phyloP scores from a whole-genome alignment of 2,888 invertebrate species.

The Agriopis marginaria region DNA sequence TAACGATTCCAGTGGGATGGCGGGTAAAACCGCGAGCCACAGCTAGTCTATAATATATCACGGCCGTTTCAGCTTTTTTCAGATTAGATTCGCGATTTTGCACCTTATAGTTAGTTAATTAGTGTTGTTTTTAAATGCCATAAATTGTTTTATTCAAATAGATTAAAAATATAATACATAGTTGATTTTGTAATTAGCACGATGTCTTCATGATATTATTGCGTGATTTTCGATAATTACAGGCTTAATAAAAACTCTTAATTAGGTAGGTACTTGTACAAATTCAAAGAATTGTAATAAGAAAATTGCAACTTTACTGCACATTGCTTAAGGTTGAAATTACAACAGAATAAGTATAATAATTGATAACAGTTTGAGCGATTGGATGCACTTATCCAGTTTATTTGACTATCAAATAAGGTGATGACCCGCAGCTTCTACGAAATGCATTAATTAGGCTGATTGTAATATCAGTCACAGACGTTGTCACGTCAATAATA shows the following conservation, averaged over 20 bases:
- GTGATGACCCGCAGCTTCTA: conserved; percentile 32
- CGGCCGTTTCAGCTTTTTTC: too few relatives aligned
- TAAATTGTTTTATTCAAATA: too few relatives aligned
- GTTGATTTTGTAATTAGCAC: background rate
- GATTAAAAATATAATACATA: too few relatives aligned
- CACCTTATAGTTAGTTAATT: too few relatives aligned
- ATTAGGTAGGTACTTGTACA: background rate
- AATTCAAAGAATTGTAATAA: background rate
- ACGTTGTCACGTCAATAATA: too few relatives aligned
- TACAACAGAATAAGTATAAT: background rate
- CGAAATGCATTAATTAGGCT: conserved; percentile 9
- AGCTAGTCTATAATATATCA: too few relatives aligned
- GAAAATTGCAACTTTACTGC: background rate
- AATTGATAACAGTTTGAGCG: background rate
- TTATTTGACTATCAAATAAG: conserved; percentile 28
- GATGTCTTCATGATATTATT: background rate
- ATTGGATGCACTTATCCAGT: conserved; percentile 16
- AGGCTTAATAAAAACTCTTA: conserved; percentile 1
- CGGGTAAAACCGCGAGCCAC: too few relatives aligned
- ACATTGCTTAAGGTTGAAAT: background rate
- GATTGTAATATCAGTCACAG: background rate
- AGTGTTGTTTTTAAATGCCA: too few relatives aligned
- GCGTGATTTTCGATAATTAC: conserved; percentile 12
- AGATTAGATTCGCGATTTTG: too few relatives aligned
- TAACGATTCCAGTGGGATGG: too few relatives aligned